Percentiles rank a stretch among this genome's conserved stretches.
Evolutionary conservation across 2,888 invertebrate genomes (phyloP).

Genomic region (Mystacides longicornis): DNA sequence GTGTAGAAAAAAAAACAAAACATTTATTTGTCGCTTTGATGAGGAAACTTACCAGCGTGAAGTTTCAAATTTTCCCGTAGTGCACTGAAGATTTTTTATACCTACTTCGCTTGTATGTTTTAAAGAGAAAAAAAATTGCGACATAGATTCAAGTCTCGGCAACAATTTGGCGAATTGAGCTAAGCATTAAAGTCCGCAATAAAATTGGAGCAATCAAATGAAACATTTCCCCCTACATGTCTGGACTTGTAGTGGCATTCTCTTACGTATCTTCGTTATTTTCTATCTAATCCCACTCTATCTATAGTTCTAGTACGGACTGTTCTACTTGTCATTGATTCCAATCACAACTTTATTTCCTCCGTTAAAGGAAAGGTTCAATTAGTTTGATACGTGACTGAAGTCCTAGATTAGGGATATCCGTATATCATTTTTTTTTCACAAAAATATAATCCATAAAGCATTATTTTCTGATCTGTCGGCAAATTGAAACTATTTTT

Average conservation of each 20-base stretch:
- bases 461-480: background rate
- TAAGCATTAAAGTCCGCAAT: conserved; percentile 2
- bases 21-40: too few relatives aligned
- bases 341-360: conserved; percentile 24
- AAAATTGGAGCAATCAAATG: conserved; percentile 1
- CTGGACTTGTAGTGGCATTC: background rate
- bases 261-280: background rate
- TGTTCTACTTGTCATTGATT: conserved; percentile 18
- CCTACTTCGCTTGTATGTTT: too few relatives aligned
- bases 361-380: conserved; percentile 22
- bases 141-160: background rate
- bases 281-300: background rate
- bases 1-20: too few relatives aligned
- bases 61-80: too few relatives aligned
- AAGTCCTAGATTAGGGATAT: background rate
- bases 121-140: too few relatives aligned
- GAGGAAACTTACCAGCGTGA: too few relatives aligned
- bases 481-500: background rate
- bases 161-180: conserved; percentile 1
- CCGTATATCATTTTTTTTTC: background rate
- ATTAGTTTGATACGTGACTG: conserved; percentile 26
- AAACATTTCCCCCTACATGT: conserved; percentile 3
- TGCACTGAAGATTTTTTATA: too few relatives aligned
- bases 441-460: background rate
- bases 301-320: background rate